These are phyloP conservation scores for Sinocyclocheilus anophthalmus DNA, from an alignment of 2,113 vertebrate genomes.

Conservation along the genomic window DNA sequence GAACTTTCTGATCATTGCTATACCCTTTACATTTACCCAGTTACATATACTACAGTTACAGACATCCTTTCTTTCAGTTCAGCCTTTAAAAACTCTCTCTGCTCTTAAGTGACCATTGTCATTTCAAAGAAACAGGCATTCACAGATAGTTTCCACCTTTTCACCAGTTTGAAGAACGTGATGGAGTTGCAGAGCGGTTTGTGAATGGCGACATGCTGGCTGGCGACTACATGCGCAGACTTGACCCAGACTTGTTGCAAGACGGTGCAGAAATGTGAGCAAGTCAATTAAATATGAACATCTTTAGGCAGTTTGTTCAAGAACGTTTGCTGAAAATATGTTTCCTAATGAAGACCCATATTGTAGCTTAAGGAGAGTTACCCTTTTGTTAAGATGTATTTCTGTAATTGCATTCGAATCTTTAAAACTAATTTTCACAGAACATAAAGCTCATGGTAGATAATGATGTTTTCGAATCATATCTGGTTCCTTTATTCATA, in stretches of 20 bases:
- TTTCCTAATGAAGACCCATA: neutral
- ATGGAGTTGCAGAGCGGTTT: conserved; percentile 27
- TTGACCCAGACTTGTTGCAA: conserved; percentile 20
- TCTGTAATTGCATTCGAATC: neutral
- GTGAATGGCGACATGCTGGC: conserved; percentile 3
- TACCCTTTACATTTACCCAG: neutral
- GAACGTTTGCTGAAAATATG: neutral
- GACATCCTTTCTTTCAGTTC: neutral
- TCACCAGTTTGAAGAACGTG: conserved; percentile 3
- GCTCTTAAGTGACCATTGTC: conserved; percentile 21
- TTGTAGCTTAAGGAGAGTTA: neutral
- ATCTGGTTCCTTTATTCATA: neutral
- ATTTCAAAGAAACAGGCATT: conserved; percentile 38
- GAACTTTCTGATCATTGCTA: neutral
- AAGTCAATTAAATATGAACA: neutral
- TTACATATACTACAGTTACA: neutral
- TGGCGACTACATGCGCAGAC: conserved; percentile 16
- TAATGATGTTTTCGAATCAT: neutral
- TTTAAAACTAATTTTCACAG: neutral
- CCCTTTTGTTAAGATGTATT: neutral
- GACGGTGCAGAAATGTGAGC: neutral
- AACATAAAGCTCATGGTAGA: neutral
- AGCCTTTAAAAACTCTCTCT: conserved; percentile 20
- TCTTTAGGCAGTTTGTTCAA: neutral
- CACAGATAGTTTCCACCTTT: conserved; percentile 47